These are phyloP conservation scores for Sinosuthora webbiana DNA, from an alignment of 2,113 vertebrate species.

Conservation along the genomic window DNA sequence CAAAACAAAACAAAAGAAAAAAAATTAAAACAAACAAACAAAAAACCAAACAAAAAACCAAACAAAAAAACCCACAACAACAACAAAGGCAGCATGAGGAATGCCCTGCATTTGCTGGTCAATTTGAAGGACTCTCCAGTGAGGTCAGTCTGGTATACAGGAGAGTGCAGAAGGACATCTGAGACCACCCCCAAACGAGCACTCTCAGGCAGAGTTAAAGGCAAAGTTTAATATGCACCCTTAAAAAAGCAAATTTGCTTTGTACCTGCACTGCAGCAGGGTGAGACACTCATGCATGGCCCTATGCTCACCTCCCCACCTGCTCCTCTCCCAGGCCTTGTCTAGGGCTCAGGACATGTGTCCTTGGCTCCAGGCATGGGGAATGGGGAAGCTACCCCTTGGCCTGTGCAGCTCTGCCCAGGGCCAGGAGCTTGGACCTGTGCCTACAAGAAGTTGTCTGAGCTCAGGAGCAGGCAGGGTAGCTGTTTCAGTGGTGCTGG, in stretches of 20 bases:
- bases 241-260: background rate
- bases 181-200: background rate
- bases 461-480: accelerated
- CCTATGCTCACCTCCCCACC: background rate
- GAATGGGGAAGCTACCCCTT: background rate
- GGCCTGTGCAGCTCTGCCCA: background rate
- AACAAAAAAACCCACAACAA: too few relatives aligned
- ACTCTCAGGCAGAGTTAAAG: background rate
- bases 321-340: background rate
- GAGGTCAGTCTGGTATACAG: background rate
- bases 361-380: background rate
- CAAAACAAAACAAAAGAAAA: background rate
- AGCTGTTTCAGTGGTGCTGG: background rate
- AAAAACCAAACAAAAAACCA: too few relatives aligned
- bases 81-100: background rate
- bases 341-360: accelerated
- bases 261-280: background rate
- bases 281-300: background rate
- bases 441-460: background rate
- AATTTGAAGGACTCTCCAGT: background rate
- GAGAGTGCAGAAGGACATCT: background rate
- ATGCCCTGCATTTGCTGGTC: background rate
- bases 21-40: background rate
- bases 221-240: background rate
- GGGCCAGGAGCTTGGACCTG: background rate